These are phyloP conservation scores for Caiman crocodilus DNA, from an alignment of 2,797 vertebrate species.

Conservation along the genomic window DNA sequence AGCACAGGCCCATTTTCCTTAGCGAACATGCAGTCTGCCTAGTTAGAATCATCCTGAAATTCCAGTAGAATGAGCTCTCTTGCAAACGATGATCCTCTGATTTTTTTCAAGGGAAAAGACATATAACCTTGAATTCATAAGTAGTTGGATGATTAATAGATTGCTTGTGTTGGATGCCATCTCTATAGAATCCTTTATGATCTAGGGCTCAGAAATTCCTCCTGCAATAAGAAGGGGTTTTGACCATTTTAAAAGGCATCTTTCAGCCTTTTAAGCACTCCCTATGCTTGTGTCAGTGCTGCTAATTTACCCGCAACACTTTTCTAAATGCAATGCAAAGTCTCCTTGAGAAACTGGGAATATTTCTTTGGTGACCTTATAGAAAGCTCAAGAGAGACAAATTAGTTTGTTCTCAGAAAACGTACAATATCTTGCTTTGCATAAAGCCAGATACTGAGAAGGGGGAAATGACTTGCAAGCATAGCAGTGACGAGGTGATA, in stretches of 20 bases:
- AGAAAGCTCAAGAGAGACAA: not conserved
- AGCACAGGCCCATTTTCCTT: not conserved
- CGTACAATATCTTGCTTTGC: not conserved
- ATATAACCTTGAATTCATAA: not conserved
- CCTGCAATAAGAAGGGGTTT: not conserved
- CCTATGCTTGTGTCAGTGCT: not conserved
- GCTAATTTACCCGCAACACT: not conserved
- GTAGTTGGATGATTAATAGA: not conserved
- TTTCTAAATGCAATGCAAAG: not conserved
- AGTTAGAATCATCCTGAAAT: not conserved
- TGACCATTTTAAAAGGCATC: not conserved
- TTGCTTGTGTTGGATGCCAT: not conserved
- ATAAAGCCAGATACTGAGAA: not conserved
- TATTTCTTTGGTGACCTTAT: not conserved
- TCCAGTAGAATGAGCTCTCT: not conserved
- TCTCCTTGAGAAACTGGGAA: slow-evolving; percentile 15
- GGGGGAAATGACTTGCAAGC: not conserved
- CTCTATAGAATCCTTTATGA: not conserved
- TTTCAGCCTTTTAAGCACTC: not conserved
- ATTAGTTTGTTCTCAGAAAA: slow-evolving; percentile 3
- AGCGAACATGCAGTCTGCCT: not conserved
- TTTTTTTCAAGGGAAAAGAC: not conserved
- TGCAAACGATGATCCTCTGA: not conserved
- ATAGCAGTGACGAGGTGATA: not conserved
- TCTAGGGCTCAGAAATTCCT: not conserved